These are phyloP conservation scores for Pitangus sulphuratus DNA, from an alignment of 2,797 vertebrate species.

Conservation along the genomic window DNA sequence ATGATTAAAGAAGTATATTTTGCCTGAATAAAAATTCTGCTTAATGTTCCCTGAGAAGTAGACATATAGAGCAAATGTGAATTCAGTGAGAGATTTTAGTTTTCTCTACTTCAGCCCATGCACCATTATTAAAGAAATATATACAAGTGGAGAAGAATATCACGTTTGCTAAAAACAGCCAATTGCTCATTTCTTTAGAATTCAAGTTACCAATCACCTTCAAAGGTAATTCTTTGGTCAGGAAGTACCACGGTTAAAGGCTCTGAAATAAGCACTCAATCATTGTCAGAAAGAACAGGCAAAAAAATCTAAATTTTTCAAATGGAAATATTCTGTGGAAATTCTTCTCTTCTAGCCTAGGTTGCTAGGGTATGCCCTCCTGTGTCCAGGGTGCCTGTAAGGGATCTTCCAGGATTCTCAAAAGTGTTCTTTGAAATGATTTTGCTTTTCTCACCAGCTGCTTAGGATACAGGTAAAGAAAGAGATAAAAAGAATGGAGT, in stretches of 20 bases:
- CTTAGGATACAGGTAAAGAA: background rate
- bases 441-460: background rate
- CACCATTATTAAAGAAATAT: background rate
- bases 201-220: background rate
- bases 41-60: background rate
- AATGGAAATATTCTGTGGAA: background rate
- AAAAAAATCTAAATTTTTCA: background rate
- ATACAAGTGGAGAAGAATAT: background rate
- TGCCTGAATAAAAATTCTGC: background rate
- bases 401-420: background rate
- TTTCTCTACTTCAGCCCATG: background rate
- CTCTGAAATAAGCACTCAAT: background rate
- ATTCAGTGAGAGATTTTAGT: background rate
- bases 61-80: background rate
- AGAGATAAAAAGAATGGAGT: background rate
- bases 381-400: background rate
- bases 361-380: background rate
- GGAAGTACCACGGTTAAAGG: background rate
- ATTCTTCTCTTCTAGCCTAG: background rate
- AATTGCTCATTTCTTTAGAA: background rate
- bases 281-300: background rate
- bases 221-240: background rate
- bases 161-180: fast-evolving
- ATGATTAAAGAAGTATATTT: background rate
- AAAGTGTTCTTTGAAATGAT: background rate